Evolutionary conservation across 2,113 vertebrate species (phyloP), one percentile per base, ranked within the genome.

Genomic region (Microcebus griseorufus): DNA sequence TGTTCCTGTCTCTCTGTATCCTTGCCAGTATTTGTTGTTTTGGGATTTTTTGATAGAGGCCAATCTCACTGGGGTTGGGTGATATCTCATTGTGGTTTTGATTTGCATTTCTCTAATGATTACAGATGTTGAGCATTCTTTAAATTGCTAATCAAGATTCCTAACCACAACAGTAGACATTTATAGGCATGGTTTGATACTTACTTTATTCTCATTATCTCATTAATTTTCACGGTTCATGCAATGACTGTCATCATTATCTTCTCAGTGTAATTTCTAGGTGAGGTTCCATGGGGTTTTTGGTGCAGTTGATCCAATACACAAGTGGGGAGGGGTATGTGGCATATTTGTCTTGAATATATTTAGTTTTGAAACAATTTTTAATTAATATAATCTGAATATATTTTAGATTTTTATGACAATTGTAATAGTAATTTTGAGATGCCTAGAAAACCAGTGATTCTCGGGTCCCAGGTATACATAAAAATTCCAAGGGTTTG

Each of bases 361-460:
- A 51, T 67, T 93, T 96, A 37, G 39, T 39, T 81, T 94, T 78
- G 60, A 96, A 97, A 92, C 75, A 60, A 76, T 29, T 60, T 78
- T 51, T 51, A 65, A 62, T 90, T 83, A 58, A 62, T 76, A 64
- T 20, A 72, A n/a, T 69, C 70, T n/a, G 32, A 88, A 64, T 64
- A 58, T 55, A 90, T 90, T 94, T 67, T 76, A 81, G 29, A 34
- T 65, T 64, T 60, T 96, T 51, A 81, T 65, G 8, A 5, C 1
- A 80, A 42, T 18, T 82, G 4, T 10, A 75, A 22, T 9, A 42
- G 39, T 60, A 70, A 60, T 42, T 83, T 83, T 12, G 42, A 90
- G 37, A 90, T 51, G 4, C 8, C 27, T 45, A 42, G 20, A 39
- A 53, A 67, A 51, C 51, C 14, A 91, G 48, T 88, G n/a, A 29